A percentile compares a stretch with the other conserved stretches of the same genome.
Conservation (phyloP, 2,888 invertebrate genomes). For the Platypus cylindrus region DNA sequence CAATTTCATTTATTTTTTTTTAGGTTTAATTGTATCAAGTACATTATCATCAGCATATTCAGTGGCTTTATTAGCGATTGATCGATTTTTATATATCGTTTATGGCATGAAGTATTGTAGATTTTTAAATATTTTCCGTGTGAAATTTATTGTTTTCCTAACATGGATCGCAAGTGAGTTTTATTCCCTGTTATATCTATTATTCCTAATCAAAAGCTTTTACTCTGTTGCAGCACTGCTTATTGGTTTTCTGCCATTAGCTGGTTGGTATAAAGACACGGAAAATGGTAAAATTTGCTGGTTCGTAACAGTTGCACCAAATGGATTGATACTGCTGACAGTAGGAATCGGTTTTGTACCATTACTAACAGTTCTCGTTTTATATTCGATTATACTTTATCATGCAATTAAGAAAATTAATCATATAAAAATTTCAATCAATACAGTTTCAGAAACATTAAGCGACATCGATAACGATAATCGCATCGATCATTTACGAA, state of each 20-base stretch:
- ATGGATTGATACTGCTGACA: slow-evolving; percentile 41
- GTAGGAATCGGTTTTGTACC: slow-evolving; percentile 44
- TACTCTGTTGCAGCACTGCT: slow-evolving; percentile 32
- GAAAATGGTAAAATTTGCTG: slow-evolving; percentile 43
- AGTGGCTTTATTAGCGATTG: slow-evolving; percentile 49
- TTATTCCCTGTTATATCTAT: not conserved
- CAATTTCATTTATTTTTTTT: slow-evolving; percentile 13
- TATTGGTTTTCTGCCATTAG: slow-evolving; percentile 46
- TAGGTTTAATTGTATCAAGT: slow-evolving; percentile 51
- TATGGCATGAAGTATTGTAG: slow-evolving; percentile 50
- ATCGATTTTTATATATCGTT: slow-evolving; percentile 50
- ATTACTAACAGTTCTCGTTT: slow-evolving; percentile 33
- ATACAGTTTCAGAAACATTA: slow-evolving; percentile 9
- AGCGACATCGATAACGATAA: slow-evolving; percentile 11
- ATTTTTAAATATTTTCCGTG: slow-evolving; percentile 46
- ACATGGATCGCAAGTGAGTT: slow-evolving; percentile 46
- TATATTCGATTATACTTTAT: slow-evolving; percentile 47
- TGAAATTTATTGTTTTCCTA: slow-evolving; percentile 40
- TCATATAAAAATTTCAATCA: slow-evolving; percentile 27
- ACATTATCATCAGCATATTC: slow-evolving; percentile 51
- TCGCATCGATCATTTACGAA: slow-evolving; percentile 17
- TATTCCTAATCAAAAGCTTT: not conserved
- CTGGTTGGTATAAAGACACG: slow-evolving; percentile 44
- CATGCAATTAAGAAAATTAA: slow-evolving; percentile 44
- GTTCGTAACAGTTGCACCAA: slow-evolving; percentile 46